Evolutionary conservation across 2,888 invertebrate genomes (phyloP).

Genomic region (Drosophila borealis): DNA sequence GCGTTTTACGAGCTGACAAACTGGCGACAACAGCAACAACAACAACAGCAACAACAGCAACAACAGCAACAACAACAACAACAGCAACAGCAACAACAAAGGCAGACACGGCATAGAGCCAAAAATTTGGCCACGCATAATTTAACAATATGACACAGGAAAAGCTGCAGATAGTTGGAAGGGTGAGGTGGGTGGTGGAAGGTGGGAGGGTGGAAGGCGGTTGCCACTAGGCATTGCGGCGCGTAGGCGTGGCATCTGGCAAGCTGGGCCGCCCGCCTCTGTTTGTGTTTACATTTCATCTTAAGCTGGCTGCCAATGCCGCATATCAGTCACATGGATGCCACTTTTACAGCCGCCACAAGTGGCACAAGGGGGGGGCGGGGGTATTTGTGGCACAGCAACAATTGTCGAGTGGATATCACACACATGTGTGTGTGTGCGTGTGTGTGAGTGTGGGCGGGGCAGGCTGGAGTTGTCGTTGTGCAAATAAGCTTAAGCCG

Average conservation of each 20-base stretch:
- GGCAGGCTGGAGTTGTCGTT: constrained; percentile 17
- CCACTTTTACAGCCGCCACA: constrained; percentile 53
- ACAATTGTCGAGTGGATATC: constrained; percentile 72
- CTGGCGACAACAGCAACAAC: constrained; percentile 34
- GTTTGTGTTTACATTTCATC: constrained; percentile 75
- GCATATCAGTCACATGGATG: constrained; percentile 77
- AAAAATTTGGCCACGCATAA: constrained; percentile 61
- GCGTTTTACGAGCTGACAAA: constrained; percentile 76
- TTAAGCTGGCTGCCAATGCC: constrained; percentile 65
- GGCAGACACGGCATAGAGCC: constrained; percentile 18
- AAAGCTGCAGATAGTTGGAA: neutral
- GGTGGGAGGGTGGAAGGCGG: no score
- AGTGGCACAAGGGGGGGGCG: constrained; percentile 11
- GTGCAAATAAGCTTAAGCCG: constrained; percentile 77
- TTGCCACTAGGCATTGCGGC: no score
- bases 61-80: constrained; percentile 24
- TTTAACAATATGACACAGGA: constrained; percentile 55
- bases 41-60: constrained; percentile 17
- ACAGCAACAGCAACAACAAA: constrained; percentile 18
- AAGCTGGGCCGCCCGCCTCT: constrained; percentile 8
- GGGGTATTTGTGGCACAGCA: no score
- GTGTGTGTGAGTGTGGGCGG: neutral
- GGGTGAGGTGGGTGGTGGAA: no score
- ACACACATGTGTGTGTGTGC: constrained; percentile 14
- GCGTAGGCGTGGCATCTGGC: constrained; percentile 7